Percentiles rank a stretch among this genome's conserved stretches.
These are phyloP conservation scores for Dolomedes plantarius DNA, from an alignment of 2,888 invertebrate genomes.

Conservation along the genomic window DNA sequence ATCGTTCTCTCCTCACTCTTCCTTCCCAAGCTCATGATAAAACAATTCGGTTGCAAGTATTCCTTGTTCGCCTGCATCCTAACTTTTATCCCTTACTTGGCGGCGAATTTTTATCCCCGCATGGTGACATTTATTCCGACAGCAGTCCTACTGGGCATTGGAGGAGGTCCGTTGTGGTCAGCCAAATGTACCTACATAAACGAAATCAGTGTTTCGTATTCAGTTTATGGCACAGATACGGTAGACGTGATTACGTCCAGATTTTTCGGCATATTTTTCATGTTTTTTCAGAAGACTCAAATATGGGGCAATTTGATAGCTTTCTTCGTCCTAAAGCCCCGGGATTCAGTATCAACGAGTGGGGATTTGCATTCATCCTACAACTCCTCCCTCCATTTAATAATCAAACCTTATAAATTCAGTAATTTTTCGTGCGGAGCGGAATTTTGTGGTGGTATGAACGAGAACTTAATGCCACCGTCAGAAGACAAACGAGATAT, in stretches of 20 bases:
- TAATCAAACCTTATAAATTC: background rate
- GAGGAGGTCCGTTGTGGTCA: conserved; percentile 98
- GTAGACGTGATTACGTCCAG: conserved; percentile 90
- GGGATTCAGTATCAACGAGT: background rate
- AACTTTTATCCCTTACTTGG: conserved; percentile 95
- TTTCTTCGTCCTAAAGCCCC: conserved; percentile 79
- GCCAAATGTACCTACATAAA: conserved; percentile 98
- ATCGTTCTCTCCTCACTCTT: conserved; percentile 96
- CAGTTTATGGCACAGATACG: conserved; percentile 82
- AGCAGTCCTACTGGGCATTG: conserved; percentile 92
- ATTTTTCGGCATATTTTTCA: conserved; percentile 99
- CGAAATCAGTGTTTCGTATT: conserved; percentile 92
- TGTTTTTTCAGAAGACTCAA: conserved; percentile 97
- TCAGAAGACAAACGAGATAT: conserved; percentile 90
- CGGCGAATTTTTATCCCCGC: conserved; percentile 92
- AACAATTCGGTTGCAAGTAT: conserved; percentile 96
- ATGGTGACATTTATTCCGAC: conserved; percentile 92
- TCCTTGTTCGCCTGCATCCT: conserved; percentile 93
- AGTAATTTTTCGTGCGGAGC: conserved; percentile 48
- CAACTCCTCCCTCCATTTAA: background rate
- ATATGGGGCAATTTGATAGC: conserved; percentile 97
- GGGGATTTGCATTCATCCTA: too few species aligned
- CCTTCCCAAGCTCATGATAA: conserved; percentile 93
- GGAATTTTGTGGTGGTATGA: conserved; percentile 47
- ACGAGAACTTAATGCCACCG: conserved; percentile 85